A percentile compares a stretch with the other conserved stretches of the same genome.
Evolutionary conservation across 2,888 invertebrate species (phyloP).

Genomic region (Nipponacmea schrenckii): DNA sequence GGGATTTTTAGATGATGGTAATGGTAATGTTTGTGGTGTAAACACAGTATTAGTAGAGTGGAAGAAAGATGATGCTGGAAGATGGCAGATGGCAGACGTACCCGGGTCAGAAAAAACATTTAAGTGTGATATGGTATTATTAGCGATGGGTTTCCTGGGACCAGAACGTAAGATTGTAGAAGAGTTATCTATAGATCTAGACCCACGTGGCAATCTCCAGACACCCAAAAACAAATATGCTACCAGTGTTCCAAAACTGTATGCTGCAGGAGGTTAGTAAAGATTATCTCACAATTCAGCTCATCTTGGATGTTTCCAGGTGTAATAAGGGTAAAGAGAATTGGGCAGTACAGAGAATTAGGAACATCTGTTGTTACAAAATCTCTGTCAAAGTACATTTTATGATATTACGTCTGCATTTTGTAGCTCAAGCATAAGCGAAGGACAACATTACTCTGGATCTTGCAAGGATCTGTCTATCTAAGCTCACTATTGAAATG

Average conservation of each 20-base stretch:
- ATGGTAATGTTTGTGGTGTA: slow-evolving; percentile 90
- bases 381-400: no score
- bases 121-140: slow-evolving; percentile 88
- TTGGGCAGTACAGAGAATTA: no score
- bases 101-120: slow-evolving; percentile 76
- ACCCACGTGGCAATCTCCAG: slow-evolving; percentile 91
- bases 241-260: slow-evolving; percentile 85
- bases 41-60: slow-evolving; percentile 91
- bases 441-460: no score
- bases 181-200: slow-evolving; percentile 82
- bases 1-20: slow-evolving; percentile 91
- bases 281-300: background rate
- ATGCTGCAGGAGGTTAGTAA: slow-evolving; percentile 88
- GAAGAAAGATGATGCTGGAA: slow-evolving; percentile 87
- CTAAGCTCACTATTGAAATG: background rate
- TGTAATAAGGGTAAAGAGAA: no score
- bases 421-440: no score
- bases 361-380: no score
- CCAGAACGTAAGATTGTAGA: slow-evolving; percentile 90
- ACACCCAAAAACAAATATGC: slow-evolving; percentile 81
- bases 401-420: no score
- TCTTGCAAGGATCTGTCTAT: background rate
- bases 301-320: background rate
- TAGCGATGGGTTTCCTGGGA: slow-evolving; percentile 99
- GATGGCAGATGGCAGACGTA: slow-evolving; percentile 93